Base-by-base conservation (phyloP, 64 coral and sea anemone species). In the Trachythela sp. region DNA sequence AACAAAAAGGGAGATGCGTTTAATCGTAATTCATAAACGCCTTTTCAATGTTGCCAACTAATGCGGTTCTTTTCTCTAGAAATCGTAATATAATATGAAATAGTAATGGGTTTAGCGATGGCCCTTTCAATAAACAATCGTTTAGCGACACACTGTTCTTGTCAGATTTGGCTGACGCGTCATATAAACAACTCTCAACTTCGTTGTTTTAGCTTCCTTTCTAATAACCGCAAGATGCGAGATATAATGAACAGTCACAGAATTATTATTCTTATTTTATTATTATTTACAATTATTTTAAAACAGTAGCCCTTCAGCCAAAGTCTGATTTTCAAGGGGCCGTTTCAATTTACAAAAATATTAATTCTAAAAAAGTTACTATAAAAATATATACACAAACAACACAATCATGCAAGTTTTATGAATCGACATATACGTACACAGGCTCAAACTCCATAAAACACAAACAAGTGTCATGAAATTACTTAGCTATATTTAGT, bases 1-100 rank as follows among this genome's bases (percentile, higher is more conserved):
- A 91, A 40, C 27, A 91, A 34, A n/a, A 91, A 91, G 9, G 90
- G 90, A 0, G 90, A 91, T 0, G 90, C 83, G 58, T 91, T 91
- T 85, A 91, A 9, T 4, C 42, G 4, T 6, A 45, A 45, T n/a
- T n/a, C n/a, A n/a, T n/a, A n/a, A n/a, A n/a, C n/a, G n/a, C n/a
- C n/a, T n/a, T n/a, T 6, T 72, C 90, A 0, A 91, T 54, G 13
- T 83, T 52, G 38, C 90, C 70, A 75, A 91, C 86, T 2, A 85
- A 34, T 0, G 89, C 89, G 20, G 77, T 31, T 48, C 80, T 67
- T 58, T 56, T 36, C 22, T 36, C 48, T 14, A 48, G 75, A 35
- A 90, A 90, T 85, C 77, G 29, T 37, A 90, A 24, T 32, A 90
- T 39, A 84, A 90, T 85, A 18, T 90, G 31, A 29, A 90, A 90